These are phyloP conservation scores for Spodoptera picta DNA, from an alignment of 2,888 invertebrate species.

Conservation along the genomic window DNA sequence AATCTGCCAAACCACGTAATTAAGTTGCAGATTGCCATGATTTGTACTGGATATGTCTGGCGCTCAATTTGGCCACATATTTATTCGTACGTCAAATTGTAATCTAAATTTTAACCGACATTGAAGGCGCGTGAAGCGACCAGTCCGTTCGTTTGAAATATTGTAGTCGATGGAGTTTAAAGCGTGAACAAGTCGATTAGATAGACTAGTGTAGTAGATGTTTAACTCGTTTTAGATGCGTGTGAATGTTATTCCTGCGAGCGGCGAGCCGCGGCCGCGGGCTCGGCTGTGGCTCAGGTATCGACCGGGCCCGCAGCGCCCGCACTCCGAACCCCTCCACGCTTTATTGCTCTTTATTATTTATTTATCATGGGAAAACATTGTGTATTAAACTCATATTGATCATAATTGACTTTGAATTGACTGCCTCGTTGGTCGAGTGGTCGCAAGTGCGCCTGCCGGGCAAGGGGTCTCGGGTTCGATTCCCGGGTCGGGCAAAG, in stretches of 20 bases:
- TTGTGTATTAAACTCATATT: slow-evolving; percentile 44
- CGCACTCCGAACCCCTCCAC: slow-evolving; percentile 55
- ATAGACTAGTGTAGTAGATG: slow-evolving; percentile 56
- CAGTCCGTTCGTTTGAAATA: slow-evolving; percentile 51
- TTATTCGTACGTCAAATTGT: slow-evolving; percentile 45
- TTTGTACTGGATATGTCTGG: slow-evolving; percentile 51
- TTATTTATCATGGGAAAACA: slow-evolving; percentile 60
- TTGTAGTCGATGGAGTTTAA: slow-evolving; percentile 51
- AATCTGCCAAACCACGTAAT: slow-evolving; percentile 63
- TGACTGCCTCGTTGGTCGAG: too few relatives aligned
- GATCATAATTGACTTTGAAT: slow-evolving; percentile 34
- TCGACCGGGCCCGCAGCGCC: slow-evolving; percentile 80
- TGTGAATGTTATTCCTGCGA: slow-evolving; percentile 61
- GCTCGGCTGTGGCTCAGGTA: slow-evolving; percentile 61
- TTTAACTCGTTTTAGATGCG: slow-evolving; percentile 61
- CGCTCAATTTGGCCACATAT: slow-evolving; percentile 45
- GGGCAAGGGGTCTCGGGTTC: too few relatives aligned
- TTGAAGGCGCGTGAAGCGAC: slow-evolving; percentile 26
- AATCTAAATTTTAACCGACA: slow-evolving; percentile 51
- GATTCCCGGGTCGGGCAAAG: too few relatives aligned
- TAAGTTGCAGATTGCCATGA: slow-evolving; percentile 55
- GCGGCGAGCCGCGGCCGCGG: slow-evolving; percentile 28
- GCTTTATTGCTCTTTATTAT: slow-evolving; percentile 61
- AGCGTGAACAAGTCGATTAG: slow-evolving; percentile 63
- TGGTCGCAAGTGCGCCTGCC: too few relatives aligned